Percentiles rank a stretch among this genome's conserved stretches.
Conservation (phyloP, 2,113 vertebrate species). For the Toxostoma redivivum region DNA sequence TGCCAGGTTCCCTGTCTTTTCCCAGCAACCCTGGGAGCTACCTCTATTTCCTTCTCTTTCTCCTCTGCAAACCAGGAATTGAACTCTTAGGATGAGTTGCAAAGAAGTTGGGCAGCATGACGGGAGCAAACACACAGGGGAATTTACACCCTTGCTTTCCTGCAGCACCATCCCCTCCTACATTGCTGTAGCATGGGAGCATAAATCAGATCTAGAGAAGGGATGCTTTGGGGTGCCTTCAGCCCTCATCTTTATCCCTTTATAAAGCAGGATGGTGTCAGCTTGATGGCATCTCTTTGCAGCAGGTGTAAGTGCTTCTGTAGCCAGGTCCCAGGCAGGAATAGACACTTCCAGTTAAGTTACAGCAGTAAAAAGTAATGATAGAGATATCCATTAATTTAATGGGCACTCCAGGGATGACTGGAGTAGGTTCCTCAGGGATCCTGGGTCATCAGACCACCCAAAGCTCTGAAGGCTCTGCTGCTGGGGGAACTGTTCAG, state of each 20-base stretch:
- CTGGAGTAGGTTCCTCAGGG: accelerated
- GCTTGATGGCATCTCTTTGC: background rate
- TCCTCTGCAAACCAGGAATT: background rate
- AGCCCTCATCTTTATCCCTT: background rate
- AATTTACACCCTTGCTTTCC: background rate
- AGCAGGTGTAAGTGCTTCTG: background rate
- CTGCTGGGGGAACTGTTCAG: background rate
- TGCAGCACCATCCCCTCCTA: background rate
- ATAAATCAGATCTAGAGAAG: background rate
- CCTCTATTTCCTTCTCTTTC: background rate
- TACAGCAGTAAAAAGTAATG: background rate
- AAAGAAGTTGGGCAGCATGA: background rate
- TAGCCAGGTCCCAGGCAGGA: background rate
- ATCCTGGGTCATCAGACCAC: background rate
- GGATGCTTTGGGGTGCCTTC: background rate
- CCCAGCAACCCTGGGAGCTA: background rate
- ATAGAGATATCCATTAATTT: background rate
- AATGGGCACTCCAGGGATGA: background rate
- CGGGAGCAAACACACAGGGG: background rate
- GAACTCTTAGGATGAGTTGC: background rate
- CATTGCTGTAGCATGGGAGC: background rate
- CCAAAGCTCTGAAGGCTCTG: background rate
- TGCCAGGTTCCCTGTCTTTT: background rate
- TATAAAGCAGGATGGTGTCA: background rate
- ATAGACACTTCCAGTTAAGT: background rate